phyloP scores from a whole-genome alignment of 2,797 vertebrate genomes.

The Danio aesculapii region DNA sequence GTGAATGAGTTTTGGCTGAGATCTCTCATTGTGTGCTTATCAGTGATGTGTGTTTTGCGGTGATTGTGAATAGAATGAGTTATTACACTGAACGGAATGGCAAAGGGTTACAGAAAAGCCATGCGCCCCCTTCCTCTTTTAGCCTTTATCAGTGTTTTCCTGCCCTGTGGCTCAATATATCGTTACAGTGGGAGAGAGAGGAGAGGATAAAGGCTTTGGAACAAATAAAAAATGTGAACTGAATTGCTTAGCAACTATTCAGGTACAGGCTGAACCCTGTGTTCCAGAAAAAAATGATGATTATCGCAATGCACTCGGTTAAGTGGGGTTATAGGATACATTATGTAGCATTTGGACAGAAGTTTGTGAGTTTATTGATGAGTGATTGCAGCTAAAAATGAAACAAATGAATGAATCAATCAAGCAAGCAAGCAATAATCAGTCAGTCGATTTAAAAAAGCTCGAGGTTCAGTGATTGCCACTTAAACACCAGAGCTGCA shows the following conservation, averaged over 20 bases:
- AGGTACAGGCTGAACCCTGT: background rate
- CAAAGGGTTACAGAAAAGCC: constrained; percentile 36
- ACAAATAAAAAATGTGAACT: background rate
- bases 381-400: too few relatives aligned
- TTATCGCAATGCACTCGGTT: background rate
- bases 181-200: background rate
- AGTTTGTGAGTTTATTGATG: too few relatives aligned
- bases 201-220: background rate
- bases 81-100: constrained; percentile 34
- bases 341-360: too few relatives aligned
- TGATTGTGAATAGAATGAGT: constrained; percentile 46
- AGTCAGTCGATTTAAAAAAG: background rate
- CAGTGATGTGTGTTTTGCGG: constrained; percentile 29
- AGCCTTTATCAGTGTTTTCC: constrained; percentile 37
- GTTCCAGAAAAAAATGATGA: background rate
- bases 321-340: background rate
- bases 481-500: background rate
- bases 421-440: too few relatives aligned
- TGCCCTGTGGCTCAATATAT: constrained; percentile 23
- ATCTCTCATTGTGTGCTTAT: constrained; percentile 25
- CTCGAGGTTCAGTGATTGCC: background rate
- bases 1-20: background rate
- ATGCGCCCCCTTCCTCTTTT: constrained; percentile 11
- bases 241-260: background rate
- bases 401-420: too few relatives aligned